These are phyloP conservation scores for Drosophila equinoxialis DNA, from an alignment of 1,140 invertebrate genomes.

Conservation along the genomic window DNA sequence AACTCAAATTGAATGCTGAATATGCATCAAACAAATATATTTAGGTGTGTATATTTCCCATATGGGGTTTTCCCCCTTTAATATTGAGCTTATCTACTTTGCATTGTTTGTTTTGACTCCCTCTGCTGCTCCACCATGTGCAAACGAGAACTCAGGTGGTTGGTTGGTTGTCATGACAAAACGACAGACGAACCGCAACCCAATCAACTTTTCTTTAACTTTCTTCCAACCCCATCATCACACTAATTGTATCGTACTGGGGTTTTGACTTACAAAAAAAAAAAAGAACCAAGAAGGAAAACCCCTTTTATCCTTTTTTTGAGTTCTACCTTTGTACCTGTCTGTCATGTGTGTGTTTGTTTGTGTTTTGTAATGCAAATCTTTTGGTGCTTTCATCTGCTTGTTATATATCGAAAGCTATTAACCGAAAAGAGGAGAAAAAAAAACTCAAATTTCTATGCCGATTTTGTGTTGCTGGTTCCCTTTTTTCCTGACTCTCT, in stretches of 20 bases:
- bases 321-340: conserved; percentile 31
- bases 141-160: neutral
- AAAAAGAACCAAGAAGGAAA: neutral
- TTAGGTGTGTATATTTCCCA: neutral
- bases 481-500: neutral
- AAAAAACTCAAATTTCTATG: conserved; percentile 63
- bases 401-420: conserved; percentile 79
- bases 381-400: conserved; percentile 76
- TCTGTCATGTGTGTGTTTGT: conserved; percentile 51
- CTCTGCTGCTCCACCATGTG: neutral
- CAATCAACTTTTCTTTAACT: conserved; percentile 53
- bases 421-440: conserved; percentile 53
- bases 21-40: conserved; percentile 12
- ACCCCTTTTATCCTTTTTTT: conserved; percentile 12
- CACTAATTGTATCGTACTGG: conserved; percentile 53
- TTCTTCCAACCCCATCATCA: conserved; percentile 49
- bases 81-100: conserved; percentile 17
- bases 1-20: conserved; percentile 15
- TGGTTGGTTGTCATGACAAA: conserved; percentile 43
- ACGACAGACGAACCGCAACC: conserved; percentile 52
- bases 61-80: conserved; percentile 6
- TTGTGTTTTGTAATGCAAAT: conserved; percentile 76
- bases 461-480: conserved; percentile 22
- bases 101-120: conserved; percentile 9
- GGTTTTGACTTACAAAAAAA: conserved; percentile 11